A percentile compares a stretch with the other conserved stretches of the same genome.
Evolutionary conservation across 1,140 invertebrate species (phyloP).

Genomic region (Penaeus indicus): DNA sequence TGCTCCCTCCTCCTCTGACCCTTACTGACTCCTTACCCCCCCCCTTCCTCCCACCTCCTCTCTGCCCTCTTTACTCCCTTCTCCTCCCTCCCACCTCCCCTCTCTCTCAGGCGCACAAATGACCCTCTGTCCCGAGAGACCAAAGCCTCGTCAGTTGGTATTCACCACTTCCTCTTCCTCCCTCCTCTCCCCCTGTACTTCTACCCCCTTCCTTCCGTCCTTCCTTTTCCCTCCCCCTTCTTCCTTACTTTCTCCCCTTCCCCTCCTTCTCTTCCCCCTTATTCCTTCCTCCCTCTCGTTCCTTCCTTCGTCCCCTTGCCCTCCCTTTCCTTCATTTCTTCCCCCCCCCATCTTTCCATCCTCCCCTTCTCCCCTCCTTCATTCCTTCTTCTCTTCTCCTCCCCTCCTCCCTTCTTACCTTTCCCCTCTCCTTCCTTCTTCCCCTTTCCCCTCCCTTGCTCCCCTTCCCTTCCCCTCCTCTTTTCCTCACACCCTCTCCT

Average conservation of each 20-base stretch:
- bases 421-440: no score
- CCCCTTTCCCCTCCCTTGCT: no score
- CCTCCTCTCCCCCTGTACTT: not conserved
- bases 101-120: slow-evolving; percentile 6
- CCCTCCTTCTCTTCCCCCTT: not conserved
- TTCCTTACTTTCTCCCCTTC: not conserved
- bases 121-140: no score
- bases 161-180: not conserved
- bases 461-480: not conserved
- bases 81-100: not conserved
- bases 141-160: not conserved
- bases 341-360: not conserved
- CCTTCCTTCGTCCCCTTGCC: not conserved
- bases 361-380: not conserved
- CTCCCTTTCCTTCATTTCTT: not conserved
- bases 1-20: not conserved
- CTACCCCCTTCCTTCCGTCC: not conserved
- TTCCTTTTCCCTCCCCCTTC: not conserved
- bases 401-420: no score
- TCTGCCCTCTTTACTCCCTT: slow-evolving; percentile 6
- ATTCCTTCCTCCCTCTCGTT: no score
- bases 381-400: not conserved
- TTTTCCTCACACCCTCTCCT: not conserved
- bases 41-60: slow-evolving; percentile 13
- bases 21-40: slow-evolving; percentile 3